Evolutionary conservation across 2,888 invertebrate species (phyloP).

Genomic region (Hipparchia sbordonii): DNA sequence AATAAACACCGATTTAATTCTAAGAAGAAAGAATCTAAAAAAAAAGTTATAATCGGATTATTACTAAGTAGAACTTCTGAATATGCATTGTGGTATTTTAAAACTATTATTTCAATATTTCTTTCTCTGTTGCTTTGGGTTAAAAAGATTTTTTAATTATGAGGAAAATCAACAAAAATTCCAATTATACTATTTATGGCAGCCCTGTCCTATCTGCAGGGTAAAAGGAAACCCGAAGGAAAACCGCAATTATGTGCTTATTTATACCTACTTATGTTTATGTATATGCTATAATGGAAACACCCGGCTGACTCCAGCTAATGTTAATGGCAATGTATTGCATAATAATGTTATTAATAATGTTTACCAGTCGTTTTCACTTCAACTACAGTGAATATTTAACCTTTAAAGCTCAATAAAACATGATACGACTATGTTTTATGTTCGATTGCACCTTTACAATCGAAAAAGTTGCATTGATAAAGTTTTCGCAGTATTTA

Average conservation of each 20-base stretch:
- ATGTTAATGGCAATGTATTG: slow-evolving; percentile 21
- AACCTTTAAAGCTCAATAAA: slow-evolving; percentile 9
- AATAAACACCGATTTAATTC: too few relatives aligned
- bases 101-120: too few relatives aligned
- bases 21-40: too few relatives aligned
- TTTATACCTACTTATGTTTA: slow-evolving; percentile 10
- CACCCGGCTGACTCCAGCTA: slow-evolving; percentile 24
- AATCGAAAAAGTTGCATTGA: background rate
- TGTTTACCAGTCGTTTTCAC: slow-evolving; percentile 25
- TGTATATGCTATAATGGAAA: slow-evolving; percentile 34
- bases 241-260: slow-evolving; percentile 41
- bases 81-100: too few relatives aligned
- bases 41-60: too few relatives aligned
- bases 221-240: slow-evolving; percentile 33
- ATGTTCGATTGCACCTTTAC: background rate
- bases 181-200: background rate
- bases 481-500: background rate
- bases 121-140: too few relatives aligned
- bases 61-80: too few relatives aligned
- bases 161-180: too few relatives aligned
- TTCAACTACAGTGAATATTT: slow-evolving; percentile 13
- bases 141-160: too few relatives aligned
- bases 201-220: background rate
- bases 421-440: background rate
- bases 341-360: slow-evolving; percentile 22